A percentile compares a stretch with the other conserved stretches of the same genome.
These are phyloP conservation scores for Scaptomyza tumidula DNA, from an alignment of 2,888 invertebrate genomes.

Conservation along the genomic window DNA sequence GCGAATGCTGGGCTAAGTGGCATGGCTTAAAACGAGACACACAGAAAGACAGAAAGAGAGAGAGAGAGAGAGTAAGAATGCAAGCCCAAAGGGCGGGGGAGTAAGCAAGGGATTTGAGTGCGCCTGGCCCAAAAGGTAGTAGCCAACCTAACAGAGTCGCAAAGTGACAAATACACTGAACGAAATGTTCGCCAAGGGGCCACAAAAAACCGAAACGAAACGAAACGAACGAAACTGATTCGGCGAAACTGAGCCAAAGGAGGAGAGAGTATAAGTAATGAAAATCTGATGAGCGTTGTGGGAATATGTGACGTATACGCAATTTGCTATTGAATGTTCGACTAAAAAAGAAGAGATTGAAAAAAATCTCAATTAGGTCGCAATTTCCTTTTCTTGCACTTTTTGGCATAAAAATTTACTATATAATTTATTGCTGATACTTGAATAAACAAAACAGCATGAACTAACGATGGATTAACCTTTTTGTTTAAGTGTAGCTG, in stretches of 20 bases:
- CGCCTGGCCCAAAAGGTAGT: constrained; percentile 60
- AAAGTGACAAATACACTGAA: constrained; percentile 64
- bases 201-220: too few species aligned
- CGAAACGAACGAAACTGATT: too few species aligned
- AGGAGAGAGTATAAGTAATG: constrained; percentile 24
- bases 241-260: background rate
- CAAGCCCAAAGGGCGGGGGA: constrained; percentile 5
- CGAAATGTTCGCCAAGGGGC: constrained; percentile 44
- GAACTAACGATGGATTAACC: background rate
- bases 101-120: constrained; percentile 40
- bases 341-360: too few species aligned
- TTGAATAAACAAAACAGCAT: too few species aligned
- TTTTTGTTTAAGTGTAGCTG: constrained; percentile 43
- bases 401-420: too few species aligned
- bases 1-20: constrained; percentile 40
- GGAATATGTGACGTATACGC: constrained; percentile 45
- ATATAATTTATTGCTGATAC: too few species aligned
- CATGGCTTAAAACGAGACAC: constrained; percentile 29
- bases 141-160: constrained; percentile 61
- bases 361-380: too few species aligned
- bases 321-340: constrained; percentile 3
- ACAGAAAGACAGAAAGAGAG: background rate
- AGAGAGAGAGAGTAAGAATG: background rate
- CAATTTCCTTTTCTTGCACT: too few species aligned
- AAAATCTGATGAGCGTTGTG: constrained; percentile 39